Base-by-base conservation (phyloP, 2,888 invertebrate genomes). In the Tuberolachnus salignus region DNA sequence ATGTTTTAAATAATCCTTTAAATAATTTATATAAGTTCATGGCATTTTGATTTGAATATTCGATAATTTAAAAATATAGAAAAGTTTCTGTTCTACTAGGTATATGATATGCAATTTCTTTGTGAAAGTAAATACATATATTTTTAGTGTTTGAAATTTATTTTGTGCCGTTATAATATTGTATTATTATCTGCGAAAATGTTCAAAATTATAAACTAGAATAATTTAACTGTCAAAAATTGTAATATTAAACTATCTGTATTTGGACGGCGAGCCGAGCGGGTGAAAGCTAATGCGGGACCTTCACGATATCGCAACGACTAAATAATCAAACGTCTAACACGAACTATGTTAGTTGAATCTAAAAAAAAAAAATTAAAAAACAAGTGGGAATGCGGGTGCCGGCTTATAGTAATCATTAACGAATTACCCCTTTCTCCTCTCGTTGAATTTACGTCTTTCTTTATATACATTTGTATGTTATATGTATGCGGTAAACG, bases 401-500 rank as follows among this genome's bases (percentile, higher is more conserved):
- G 16, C 42, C 19, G 63, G 11, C 13, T 73, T 51, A 53, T 51
- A 63, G 63, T 13, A 63, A 63, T 73, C 63, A 42, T 63, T 51
- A 63, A 51, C 23, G 51, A 63, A 73, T 73, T 73, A 73, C 49
- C 51, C 51, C 63, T 63, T 73, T 73, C 61, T 63, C 63, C 61
- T 63, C 63, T 63, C 42, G 6, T 51, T 51, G 21, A 51, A 73
- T 13, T 3, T 23, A 42, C 44, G 16, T 34, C 44, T 46, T 1
- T 23, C 16, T 19, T 16, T 61, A 49, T 19, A 13, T 46, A 26
- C 13, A 13, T 34, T 42, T 57, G 11, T 21, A 57, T 46, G n/a
- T 4, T 14, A 23, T 21, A 21, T 23, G 57, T 49, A 34, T 34
- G 19, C 21, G 16, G 61, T 26, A 11, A 9, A 1, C 63, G 16